Evolutionary conservation across 1,140 invertebrate species (phyloP).

Genomic region (Bombus fervidus): DNA sequence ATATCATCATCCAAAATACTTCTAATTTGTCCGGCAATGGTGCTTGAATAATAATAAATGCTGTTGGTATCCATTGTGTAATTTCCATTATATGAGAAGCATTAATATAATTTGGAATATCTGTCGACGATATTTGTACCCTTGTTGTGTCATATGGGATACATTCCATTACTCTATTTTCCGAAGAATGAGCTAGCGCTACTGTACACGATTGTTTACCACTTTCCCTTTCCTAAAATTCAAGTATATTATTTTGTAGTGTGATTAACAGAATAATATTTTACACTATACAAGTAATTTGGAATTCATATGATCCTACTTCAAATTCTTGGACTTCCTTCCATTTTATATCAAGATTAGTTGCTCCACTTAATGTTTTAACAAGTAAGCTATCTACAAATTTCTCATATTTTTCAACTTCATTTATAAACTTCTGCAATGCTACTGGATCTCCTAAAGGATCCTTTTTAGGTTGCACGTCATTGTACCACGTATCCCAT

Average conservation of each 20-base stretch:
- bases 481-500: slow-evolving; percentile 80
- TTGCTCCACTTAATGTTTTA: slow-evolving; percentile 91
- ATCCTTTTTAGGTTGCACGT: slow-evolving; percentile 84
- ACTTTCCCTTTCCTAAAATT: slow-evolving; percentile 83
- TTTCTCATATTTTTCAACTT: slow-evolving; percentile 94
- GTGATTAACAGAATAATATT: background rate
- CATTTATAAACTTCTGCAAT: slow-evolving; percentile 90
- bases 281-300: background rate
- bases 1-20: slow-evolving; percentile 94
- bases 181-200: slow-evolving; percentile 91
- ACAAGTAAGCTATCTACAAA: slow-evolving; percentile 90
- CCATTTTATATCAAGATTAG: slow-evolving; percentile 94
- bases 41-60: slow-evolving; percentile 91
- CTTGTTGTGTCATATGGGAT: slow-evolving; percentile 94
- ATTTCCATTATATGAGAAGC: slow-evolving; percentile 89
- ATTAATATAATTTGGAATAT: slow-evolving; percentile 92
- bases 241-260: background rate
- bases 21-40: slow-evolving; percentile 87
- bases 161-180: slow-evolving; percentile 92
- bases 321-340: slow-evolving; percentile 90
- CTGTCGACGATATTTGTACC: slow-evolving; percentile 87
- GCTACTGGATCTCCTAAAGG: slow-evolving; percentile 88
- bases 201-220: slow-evolving; percentile 87
- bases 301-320: slow-evolving; percentile 76
- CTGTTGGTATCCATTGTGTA: slow-evolving; percentile 83